Evolutionary conservation across 2,113 vertebrate genomes (phyloP).

Genomic region (Pampusana beccarii): DNA sequence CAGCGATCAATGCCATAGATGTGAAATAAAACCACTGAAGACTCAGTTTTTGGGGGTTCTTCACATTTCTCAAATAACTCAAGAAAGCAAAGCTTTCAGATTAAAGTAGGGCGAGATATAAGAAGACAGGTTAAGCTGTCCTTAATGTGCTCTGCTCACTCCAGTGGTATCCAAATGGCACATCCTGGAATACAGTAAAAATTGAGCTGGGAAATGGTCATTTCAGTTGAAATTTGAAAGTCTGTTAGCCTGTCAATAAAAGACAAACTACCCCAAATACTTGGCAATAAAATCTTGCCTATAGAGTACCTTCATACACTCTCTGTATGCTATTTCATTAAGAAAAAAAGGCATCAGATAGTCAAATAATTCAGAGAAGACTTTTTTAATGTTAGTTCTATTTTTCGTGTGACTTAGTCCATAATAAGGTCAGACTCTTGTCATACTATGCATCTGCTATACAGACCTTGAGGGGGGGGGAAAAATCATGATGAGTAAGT

Average conservation of each 20-base stretch:
- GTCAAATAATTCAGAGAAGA: not conserved
- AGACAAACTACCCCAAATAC: not conserved
- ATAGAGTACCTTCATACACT: not conserved
- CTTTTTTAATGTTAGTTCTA: not conserved
- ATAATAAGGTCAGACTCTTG: not conserved
- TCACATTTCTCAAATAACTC: not conserved
- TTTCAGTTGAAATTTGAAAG: not conserved
- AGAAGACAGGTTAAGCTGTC: not conserved
- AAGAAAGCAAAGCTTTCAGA: not conserved
- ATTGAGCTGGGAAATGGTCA: not conserved
- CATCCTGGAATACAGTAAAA: not conserved
- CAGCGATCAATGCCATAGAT: not conserved
- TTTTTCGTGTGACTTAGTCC: not conserved
- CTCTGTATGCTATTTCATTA: not conserved
- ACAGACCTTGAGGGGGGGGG: not conserved
- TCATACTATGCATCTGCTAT: not conserved
- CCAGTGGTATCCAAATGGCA: not conserved
- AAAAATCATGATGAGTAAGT: not conserved
- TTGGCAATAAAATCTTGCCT: not conserved
- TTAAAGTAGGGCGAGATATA: not conserved
- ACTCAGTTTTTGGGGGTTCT: not conserved
- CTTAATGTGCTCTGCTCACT: not conserved
- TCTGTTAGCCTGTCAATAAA: not conserved
- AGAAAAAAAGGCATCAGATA: fast-evolving
- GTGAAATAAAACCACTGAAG: not conserved